phyloP scores from a whole-genome alignment of 2,888 invertebrate genomes.

The Cheilosia pagana region DNA sequence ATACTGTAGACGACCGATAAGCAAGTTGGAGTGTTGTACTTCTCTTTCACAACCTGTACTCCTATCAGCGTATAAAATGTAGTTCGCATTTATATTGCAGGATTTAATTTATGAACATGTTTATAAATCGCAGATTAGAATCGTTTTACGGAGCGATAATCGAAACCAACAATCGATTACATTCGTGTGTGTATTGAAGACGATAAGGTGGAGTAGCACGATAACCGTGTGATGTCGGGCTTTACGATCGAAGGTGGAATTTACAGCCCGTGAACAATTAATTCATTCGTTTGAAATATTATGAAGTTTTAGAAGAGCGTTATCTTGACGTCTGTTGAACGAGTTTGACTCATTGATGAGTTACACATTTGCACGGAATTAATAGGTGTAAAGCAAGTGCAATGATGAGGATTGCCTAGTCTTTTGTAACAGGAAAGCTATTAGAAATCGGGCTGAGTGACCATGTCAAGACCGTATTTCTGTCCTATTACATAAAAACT shows the following conservation, averaged over 20 bases:
- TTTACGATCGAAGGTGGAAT: slow-evolving; percentile 27
- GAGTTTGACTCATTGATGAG: neutral
- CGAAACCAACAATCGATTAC: slow-evolving; percentile 26
- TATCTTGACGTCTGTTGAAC: slow-evolving; percentile 15
- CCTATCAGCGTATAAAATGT: neutral
- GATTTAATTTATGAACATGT: slow-evolving; percentile 42
- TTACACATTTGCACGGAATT: neutral
- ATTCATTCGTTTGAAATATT: slow-evolving; percentile 18
- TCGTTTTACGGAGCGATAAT: slow-evolving; percentile 33
- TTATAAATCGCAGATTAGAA: slow-evolving; percentile 33
- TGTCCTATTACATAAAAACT: too few relatives aligned
- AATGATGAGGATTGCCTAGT: too few relatives aligned
- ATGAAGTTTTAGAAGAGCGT: neutral
- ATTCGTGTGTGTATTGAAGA: neutral
- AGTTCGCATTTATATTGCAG: slow-evolving; percentile 16
- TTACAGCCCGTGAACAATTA: slow-evolving; percentile 45
- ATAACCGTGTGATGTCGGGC: slow-evolving; percentile 29
- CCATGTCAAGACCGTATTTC: too few relatives aligned
- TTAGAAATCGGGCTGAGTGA: too few relatives aligned
- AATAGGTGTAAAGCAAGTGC: too few relatives aligned
- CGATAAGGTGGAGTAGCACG: slow-evolving; percentile 1
- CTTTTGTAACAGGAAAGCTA: too few relatives aligned
- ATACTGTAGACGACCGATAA: neutral
- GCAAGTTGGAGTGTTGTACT: neutral
- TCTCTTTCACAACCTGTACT: neutral